phyloP scores from a whole-genome alignment of 2,113 vertebrate species.

The Balaeniceps rex region DNA sequence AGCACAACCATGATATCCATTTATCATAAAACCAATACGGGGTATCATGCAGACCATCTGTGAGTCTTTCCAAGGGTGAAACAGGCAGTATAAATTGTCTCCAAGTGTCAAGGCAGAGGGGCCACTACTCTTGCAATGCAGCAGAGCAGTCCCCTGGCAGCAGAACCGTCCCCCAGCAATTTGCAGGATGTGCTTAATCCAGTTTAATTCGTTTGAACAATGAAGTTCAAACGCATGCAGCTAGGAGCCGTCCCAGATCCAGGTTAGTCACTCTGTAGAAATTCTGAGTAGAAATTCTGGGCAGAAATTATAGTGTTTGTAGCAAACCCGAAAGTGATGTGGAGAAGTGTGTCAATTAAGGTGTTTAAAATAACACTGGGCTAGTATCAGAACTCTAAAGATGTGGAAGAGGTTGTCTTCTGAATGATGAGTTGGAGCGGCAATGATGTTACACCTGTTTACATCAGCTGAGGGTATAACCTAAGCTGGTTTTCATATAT shows the following conservation, averaged over 20 bases:
- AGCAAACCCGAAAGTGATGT: background rate
- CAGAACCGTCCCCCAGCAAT: background rate
- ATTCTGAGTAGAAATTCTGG: background rate
- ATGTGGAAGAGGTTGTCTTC: background rate
- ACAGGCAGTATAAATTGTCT: conserved; percentile 60
- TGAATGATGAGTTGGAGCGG: background rate
- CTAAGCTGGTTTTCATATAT: background rate
- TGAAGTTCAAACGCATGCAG: background rate
- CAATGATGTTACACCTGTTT: background rate
- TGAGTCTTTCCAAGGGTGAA: conserved; percentile 64
- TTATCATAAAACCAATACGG: conserved; percentile 66
- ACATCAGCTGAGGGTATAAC: background rate
- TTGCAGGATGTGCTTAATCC: background rate
- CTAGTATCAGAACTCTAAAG: background rate
- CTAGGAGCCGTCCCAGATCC: background rate
- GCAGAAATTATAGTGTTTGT: background rate
- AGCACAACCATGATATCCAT: conserved; percentile 43
- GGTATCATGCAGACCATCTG: conserved; percentile 64
- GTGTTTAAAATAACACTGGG: background rate
- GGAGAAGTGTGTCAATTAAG: background rate
- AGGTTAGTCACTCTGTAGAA: background rate
- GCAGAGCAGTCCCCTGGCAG: background rate
- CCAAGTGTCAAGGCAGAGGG: conserved; percentile 19
- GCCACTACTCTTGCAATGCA: background rate
- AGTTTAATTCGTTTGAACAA: background rate